Evolutionary conservation across 2,888 invertebrate genomes (phyloP).

Genomic region (Watsonalla cultraria): DNA sequence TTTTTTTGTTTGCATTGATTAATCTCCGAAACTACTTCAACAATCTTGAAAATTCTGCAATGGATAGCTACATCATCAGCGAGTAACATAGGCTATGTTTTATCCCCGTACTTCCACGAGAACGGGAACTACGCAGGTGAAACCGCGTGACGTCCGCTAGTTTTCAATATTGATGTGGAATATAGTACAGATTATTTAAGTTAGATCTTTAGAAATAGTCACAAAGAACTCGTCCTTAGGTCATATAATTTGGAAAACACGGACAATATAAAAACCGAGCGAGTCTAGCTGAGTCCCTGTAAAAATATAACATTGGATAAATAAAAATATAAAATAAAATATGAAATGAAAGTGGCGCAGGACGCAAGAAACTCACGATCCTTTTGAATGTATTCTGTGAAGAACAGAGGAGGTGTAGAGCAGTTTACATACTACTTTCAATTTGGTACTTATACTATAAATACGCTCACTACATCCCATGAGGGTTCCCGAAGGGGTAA

Average conservation of each 20-base stretch:
- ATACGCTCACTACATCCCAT: too few species aligned
- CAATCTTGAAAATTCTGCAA: too few species aligned
- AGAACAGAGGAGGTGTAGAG: conserved; percentile 33
- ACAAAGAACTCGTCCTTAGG: conserved; percentile 24
- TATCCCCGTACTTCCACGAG: too few species aligned
- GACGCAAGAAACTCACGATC: conserved; percentile 71
- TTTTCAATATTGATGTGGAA: not conserved
- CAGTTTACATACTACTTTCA: conserved; percentile 1
- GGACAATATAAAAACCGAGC: conserved; percentile 52
- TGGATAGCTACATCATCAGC: too few species aligned
- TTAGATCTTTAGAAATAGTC: conserved; percentile 16
- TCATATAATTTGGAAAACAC: conserved; percentile 36
- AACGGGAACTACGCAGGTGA: too few species aligned
- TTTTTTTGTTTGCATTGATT: too few species aligned
- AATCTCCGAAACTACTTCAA: too few species aligned
- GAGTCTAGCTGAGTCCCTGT: conserved; percentile 59
- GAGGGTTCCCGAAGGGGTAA: too few species aligned
- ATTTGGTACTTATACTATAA: too few species aligned
- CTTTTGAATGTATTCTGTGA: conserved; percentile 69
- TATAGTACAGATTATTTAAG: conserved; percentile 2
- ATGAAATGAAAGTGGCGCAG: conserved; percentile 75
- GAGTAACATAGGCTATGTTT: too few species aligned
- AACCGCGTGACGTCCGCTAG: too few species aligned
- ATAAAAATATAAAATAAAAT: conserved; percentile 76
- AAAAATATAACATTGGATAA: conserved; percentile 69